These are phyloP conservation scores for Carettochelys insculpta DNA, from an alignment of 2,113 vertebrate genomes.

Conservation along the genomic window DNA sequence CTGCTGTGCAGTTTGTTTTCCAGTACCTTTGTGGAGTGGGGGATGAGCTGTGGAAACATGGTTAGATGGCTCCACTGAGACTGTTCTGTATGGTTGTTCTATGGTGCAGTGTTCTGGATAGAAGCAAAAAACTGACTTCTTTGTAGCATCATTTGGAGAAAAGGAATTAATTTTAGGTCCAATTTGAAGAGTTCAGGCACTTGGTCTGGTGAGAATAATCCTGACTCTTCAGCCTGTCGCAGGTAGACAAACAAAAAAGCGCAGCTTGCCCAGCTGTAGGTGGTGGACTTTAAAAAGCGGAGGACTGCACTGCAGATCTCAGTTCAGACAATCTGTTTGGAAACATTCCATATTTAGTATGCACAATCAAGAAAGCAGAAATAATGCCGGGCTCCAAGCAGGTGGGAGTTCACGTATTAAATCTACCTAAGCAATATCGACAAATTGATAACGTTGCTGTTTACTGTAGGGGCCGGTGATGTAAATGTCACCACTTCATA, in stretches of 20 bases:
- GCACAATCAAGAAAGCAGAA: neutral
- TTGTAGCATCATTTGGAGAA: rapidly evolving
- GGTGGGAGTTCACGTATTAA: rapidly evolving
- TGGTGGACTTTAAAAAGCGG: rapidly evolving
- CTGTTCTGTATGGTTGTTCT: neutral
- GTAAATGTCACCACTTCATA: no score
- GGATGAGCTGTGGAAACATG: neutral
- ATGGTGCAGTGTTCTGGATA: neutral
- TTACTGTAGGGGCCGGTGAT: neutral
- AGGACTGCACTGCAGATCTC: rapidly evolving
- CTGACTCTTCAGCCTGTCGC: rapidly evolving
- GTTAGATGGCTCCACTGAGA: rapidly evolving
- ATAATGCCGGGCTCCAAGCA: no score
- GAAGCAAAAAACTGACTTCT: rapidly evolving
- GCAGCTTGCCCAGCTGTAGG: neutral
- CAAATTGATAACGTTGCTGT: neutral
- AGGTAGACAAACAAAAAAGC: neutral
- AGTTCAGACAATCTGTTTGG: neutral
- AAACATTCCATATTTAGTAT: rapidly evolving
- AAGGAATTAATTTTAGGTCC: neutral
- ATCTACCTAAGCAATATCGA: neutral
- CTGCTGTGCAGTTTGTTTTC: neutral
- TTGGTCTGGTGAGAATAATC: neutral
- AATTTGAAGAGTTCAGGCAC: neutral
- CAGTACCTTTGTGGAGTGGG: no score